Base-by-base conservation (phyloP, 2,888 invertebrate species). In the Odiellus spinosus region DNA sequence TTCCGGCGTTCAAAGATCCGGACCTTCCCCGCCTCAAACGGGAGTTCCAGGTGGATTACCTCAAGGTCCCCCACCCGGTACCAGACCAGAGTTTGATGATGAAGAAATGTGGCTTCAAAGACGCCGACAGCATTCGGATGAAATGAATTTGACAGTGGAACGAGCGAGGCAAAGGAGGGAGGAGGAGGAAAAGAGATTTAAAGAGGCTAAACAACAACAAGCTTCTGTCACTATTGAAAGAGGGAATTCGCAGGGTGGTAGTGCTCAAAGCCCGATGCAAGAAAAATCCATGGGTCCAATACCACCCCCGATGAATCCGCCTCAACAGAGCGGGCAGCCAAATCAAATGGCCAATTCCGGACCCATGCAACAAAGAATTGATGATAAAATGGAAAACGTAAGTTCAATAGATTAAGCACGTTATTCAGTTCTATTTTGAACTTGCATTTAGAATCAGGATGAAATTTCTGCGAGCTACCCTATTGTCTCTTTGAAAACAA, bases 101-200 rank as follows among this genome's bases (percentile, higher is more conserved):
- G 77, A 78, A 51, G 75, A 81, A 59, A 64, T 77, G 47, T 78
- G 80, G 77, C 74, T 75, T n/a, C 77, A 78, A 60, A 71, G 77
- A 48, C 73, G 82, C 44, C 72, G 75, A 48, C 76, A 77, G 52
- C 76, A 80, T 57, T 71, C 70, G 61, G 75, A 79, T 58, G 79
- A 79, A 60, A 77, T 86, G 42, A 79, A 80, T 10, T 76, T 78
- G 47, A 82, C 80, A 1, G 81, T 85, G 14, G 85, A 84, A 56
- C 73, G 86, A 21, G 87, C 86, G 0, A 77, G 82, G 46, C 82
- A 81, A 61, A 75, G 84, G 21, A 82, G 86, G 58, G 86, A 87
- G 60, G 86, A 88, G 60, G 88, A 87, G 61, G 87, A 88, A 60
- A 80, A 85, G 49, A 53, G 58, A 12, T 80, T 74, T 58, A 72